These are phyloP conservation scores for Argyrosomus regius DNA, from an alignment of 2,797 vertebrate species.

Conservation along the genomic window DNA sequence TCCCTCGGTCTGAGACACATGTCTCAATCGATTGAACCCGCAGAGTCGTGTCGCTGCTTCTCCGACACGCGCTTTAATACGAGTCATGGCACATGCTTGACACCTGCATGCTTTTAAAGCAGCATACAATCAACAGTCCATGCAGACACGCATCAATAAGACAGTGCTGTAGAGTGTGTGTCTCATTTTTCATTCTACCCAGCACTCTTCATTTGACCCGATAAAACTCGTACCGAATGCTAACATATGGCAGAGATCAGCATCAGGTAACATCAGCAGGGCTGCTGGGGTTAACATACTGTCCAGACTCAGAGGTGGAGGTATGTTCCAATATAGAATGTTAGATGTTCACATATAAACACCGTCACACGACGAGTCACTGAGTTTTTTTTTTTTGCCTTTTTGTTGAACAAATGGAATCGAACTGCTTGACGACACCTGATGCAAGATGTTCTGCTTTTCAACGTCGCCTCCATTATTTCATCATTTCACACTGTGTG, in stretches of 20 bases:
- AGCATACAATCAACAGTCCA: background rate
- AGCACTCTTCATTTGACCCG: constrained; percentile 9
- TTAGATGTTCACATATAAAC: background rate
- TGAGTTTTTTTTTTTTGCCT: background rate
- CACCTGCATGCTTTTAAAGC: constrained; percentile 28
- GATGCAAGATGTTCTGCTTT: background rate
- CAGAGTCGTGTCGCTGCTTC: constrained; percentile 2
- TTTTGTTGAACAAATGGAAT: background rate
- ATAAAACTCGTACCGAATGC: constrained; percentile 1
- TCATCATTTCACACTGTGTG: background rate
- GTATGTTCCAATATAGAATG: background rate
- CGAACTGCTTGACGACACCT: background rate
- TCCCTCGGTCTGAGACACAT: background rate
- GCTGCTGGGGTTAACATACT: background rate
- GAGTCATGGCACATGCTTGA: constrained; percentile 19
- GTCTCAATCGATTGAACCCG: constrained; percentile 23
- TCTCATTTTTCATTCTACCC: constrained; percentile 15
- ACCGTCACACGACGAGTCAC: background rate
- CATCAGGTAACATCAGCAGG: background rate
- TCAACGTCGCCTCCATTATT: background rate
- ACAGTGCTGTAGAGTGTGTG: background rate
- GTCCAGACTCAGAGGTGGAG: background rate
- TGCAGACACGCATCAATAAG: constrained; percentile 17
- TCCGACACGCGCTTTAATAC: constrained; percentile 6
- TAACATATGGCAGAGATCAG: background rate